These are phyloP conservation scores for Selenia dentaria DNA, from an alignment of 2,888 invertebrate genomes.

Conservation along the genomic window DNA sequence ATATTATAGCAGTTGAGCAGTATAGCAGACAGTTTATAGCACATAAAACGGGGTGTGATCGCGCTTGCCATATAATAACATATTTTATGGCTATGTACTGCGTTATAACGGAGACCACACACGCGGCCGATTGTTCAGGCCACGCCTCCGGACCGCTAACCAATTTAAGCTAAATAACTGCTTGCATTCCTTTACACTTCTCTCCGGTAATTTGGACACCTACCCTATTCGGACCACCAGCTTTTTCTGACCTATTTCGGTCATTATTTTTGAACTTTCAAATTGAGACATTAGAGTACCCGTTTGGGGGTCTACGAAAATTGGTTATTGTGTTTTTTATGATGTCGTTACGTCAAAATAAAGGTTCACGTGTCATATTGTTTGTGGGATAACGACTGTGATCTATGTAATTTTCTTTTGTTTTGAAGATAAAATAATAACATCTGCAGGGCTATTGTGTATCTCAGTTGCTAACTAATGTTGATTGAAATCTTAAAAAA, in stretches of 20 bases:
- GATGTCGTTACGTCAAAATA: constrained; percentile 34
- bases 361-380: constrained; percentile 51
- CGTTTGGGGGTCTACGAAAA: constrained; percentile 5
- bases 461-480: too few relatives aligned
- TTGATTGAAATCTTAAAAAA: too few relatives aligned
- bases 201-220: constrained; percentile 56
- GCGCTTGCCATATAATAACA: constrained; percentile 56
- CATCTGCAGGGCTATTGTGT: too few relatives aligned
- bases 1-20: constrained; percentile 38
- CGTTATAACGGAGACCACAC: constrained; percentile 66
- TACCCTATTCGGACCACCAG: constrained; percentile 36
- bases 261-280: constrained; percentile 15
- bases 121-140: constrained; percentile 57
- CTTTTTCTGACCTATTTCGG: constrained; percentile 28
- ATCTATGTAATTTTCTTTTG: constrained; percentile 40
- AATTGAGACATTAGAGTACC: constrained; percentile 20
- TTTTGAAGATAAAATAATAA: constrained; percentile 43
- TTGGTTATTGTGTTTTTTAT: constrained; percentile 20
- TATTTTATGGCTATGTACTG: constrained; percentile 61
- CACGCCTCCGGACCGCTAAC: constrained; percentile 67
- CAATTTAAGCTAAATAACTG: constrained; percentile 64
- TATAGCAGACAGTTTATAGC: constrained; percentile 52
- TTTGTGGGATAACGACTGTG: constrained; percentile 43
- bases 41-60: constrained; percentile 69
- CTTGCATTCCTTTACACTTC: constrained; percentile 23